Evolutionary conservation across 2,888 invertebrate genomes (phyloP), one percentile per base, ranked within the genome.

Genomic region (Cerastoderma edule): DNA sequence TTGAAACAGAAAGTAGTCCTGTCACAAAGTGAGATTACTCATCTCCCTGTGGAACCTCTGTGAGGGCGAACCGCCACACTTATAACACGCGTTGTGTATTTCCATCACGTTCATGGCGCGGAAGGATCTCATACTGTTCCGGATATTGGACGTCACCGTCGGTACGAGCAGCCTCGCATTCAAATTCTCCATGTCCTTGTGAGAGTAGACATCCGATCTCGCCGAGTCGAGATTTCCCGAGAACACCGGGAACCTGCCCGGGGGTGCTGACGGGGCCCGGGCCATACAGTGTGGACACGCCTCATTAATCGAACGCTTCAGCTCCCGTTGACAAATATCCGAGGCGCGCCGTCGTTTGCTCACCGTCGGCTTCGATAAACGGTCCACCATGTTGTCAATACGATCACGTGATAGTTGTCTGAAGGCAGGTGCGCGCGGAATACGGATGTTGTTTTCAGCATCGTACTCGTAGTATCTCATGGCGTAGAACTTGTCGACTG

Each of bases 401-500:
- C 75, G 53, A 2, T 60, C 46, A 22, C 80, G 75, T 24, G 80
- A 74, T 27, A 85, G 39, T 28, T 69, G 28, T 39, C 79, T 44
- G 67, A 85, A 85, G 2, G 85, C 85, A 10, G 85, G 85, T 24
- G 85, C 85, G 16, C 75, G 71, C 10, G 83, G 85, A 35, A 85
- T 57, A 19, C 67, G 70, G 30, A 76, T 77, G 44, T 73, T n/a
- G 35, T 83, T 67, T 32, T 79, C 75, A 0, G 46, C 22, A 53
- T 80, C 68, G 70, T 80, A 85, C 48, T 77, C 77, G 30, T 39
- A 75, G 48, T 74, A 77, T 22, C 75, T 35, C 13, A 66, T 69
- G 13, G 70, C 64, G 6, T 75, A 56, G 27, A 75, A 74, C 24
- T 63, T 67, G 22, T 79, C 63, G 22, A 35, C 33, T 16, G 76